Conservation (phyloP, 2,797 vertebrate genomes). For the Poecile montanus region DNA sequence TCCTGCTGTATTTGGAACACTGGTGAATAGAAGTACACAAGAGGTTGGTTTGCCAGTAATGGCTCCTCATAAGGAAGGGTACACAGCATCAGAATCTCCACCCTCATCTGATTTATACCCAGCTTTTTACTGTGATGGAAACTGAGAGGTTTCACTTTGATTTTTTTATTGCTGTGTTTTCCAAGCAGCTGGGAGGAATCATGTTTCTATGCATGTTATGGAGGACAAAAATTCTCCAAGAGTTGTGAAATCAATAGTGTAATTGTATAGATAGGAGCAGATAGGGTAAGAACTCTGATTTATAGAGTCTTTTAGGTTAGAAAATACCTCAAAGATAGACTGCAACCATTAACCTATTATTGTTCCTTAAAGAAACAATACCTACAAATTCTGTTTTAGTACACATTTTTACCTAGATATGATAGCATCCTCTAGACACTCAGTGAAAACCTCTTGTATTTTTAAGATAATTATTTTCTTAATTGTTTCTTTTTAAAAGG, state of each 20-base stretch:
- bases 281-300: not conserved
- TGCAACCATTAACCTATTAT: not conserved
- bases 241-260: not conserved
- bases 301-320: not conserved
- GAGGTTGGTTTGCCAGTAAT: not conserved
- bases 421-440: not conserved
- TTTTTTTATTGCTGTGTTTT: not conserved
- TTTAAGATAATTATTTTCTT: not conserved
- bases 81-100: not conserved
- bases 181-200: not conserved
- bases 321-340: not conserved
- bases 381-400: not conserved
- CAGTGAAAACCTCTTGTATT: not conserved
- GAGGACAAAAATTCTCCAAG: not conserved
- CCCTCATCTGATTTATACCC: not conserved
- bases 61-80: not conserved
- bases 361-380: not conserved
- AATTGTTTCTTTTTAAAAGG: not conserved
- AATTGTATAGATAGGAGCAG: not conserved
- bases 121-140: not conserved
- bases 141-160: not conserved
- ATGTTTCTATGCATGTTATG: not conserved
- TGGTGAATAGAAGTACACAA: not conserved
- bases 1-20: not conserved
- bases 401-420: not conserved